Percentiles rank a stretch among this genome's conserved stretches.
phyloP scores from a whole-genome alignment of 2,113 vertebrate genomes.

The Microcebus murinus region DNA sequence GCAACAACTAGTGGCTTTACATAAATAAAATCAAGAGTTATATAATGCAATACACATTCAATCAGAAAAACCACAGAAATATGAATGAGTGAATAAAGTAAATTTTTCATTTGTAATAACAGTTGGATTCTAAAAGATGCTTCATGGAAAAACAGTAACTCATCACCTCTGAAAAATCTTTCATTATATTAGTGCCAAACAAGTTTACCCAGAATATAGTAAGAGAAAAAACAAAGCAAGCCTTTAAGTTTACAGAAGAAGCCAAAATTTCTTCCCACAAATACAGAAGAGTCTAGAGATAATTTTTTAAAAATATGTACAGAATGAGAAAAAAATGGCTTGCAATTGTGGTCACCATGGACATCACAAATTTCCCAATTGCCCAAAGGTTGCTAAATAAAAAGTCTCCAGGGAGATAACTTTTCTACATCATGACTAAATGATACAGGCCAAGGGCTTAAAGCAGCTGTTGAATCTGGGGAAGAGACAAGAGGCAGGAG shows the following conservation, averaged over 20 bases:
- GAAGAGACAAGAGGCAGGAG: neutral
- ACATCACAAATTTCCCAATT: neutral
- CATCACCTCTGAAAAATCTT: neutral
- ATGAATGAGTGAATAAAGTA: neutral
- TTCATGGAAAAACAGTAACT: neutral
- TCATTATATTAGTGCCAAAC: neutral
- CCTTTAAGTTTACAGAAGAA: neutral
- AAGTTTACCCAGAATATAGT: neutral
- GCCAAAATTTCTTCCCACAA: neutral
- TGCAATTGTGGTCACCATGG: neutral
- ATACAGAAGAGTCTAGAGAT: neutral
- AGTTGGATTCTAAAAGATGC: slow-evolving; percentile 16
- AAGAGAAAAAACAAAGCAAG: neutral
- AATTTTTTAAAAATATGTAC: neutral
- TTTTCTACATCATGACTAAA: neutral
- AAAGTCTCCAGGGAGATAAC: neutral
- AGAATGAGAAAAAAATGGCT: neutral
- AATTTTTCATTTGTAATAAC: neutral
- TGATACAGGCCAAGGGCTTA: neutral
- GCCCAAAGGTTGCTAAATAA: neutral
- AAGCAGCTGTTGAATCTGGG: neutral
- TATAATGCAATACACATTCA: neutral
- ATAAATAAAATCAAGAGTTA: neutral
- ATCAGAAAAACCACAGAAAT: neutral
- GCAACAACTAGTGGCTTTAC: neutral